phyloP scores from a whole-genome alignment of 2,797 vertebrate species.

The Pseudomugil tenellus region DNA sequence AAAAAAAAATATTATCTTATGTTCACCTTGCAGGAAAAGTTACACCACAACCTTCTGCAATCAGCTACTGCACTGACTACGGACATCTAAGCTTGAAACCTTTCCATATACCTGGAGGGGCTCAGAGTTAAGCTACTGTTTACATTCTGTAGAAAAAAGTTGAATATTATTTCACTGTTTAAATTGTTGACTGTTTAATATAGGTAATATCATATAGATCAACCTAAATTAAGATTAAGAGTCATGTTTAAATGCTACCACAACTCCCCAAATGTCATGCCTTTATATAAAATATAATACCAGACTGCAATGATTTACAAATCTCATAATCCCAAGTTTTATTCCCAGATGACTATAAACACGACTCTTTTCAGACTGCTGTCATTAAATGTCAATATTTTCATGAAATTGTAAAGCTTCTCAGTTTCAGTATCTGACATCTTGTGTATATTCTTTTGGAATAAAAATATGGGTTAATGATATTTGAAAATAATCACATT shows the following conservation, averaged over 20 bases:
- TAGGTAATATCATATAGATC: background rate
- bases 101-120: slow-evolving; percentile 23
- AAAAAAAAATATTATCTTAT: slow-evolving; percentile 22
- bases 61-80: slow-evolving; percentile 17
- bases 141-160: slow-evolving; percentile 17
- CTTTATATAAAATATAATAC: background rate
- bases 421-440: no score
- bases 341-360: no score
- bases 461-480: background rate
- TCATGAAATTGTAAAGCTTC: no score
- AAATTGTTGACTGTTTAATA: slow-evolving; percentile 3
- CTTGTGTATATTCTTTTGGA: background rate
- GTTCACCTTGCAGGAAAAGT: slow-evolving; percentile 42
- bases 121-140: slow-evolving; percentile 9
- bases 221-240: background rate
- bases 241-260: background rate
- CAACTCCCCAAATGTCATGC: no score
- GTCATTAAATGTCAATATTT: no score
- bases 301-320: background rate
- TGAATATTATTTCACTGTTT: slow-evolving; percentile 19
- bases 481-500: no score
- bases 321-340: no score
- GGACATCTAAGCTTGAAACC: slow-evolving; percentile 17
- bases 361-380: no score
- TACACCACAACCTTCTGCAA: slow-evolving; percentile 26